Percentiles rank a stretch among this genome's conserved stretches.
Conservation (phyloP, 1,140 invertebrate genomes). For the Heterodera carotae region DNA sequence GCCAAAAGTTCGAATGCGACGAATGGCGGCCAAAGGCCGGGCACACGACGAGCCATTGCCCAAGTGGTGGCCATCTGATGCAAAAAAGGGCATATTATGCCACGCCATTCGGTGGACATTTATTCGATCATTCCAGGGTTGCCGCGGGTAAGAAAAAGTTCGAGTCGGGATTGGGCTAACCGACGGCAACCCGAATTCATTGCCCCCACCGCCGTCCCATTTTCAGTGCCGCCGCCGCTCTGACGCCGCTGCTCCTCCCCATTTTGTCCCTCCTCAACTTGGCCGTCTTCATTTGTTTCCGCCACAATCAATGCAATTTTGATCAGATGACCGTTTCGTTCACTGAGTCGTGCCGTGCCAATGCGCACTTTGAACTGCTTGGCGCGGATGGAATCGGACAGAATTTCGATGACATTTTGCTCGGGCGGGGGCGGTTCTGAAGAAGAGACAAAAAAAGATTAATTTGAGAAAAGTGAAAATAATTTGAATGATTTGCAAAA, state of each 20-base stretch:
- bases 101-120: no score
- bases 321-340: conserved; percentile 53
- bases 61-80: conserved; percentile 11
- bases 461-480: background rate
- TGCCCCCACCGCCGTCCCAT: background rate
- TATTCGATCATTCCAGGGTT: no score
- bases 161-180: no score
- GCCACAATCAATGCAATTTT: conserved; percentile 56
- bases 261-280: conserved; percentile 1
- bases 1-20: conserved; percentile 45
- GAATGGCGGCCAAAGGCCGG: conserved; percentile 56
- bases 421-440: conserved; percentile 50
- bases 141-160: no score
- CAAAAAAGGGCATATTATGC: no score
- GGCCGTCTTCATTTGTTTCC: conserved; percentile 48
- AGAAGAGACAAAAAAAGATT: background rate
- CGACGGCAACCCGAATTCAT: no score
- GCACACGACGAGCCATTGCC: background rate
- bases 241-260: conserved; percentile 25
- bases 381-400: conserved; percentile 44
- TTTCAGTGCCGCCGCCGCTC: background rate
- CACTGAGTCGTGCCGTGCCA: conserved; percentile 49
- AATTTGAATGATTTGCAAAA: conserved; percentile 3
- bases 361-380: conserved; percentile 50
- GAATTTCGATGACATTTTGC: conserved; percentile 50